Evolutionary conservation across 2,113 vertebrate species (phyloP).

Genomic region (Hoplias malabaricus): DNA sequence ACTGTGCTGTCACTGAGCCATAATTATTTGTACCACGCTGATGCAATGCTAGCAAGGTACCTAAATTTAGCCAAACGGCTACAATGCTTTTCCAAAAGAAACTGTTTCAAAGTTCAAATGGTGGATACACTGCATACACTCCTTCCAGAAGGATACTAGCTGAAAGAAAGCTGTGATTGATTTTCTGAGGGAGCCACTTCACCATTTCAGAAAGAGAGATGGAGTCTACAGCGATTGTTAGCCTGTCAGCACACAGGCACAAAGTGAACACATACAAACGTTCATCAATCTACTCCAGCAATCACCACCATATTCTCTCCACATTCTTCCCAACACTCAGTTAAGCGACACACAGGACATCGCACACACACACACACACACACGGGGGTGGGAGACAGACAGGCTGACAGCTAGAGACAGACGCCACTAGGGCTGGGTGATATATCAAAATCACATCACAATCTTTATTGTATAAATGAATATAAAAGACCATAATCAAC

Average conservation of each 20-base stretch:
- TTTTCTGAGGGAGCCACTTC: slow-evolving; percentile 41
- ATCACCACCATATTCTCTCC: slow-evolving; percentile 25
- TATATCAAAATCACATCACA: too few species aligned
- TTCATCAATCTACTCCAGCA: slow-evolving; percentile 55
- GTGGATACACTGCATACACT: neutral
- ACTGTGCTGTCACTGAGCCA: neutral
- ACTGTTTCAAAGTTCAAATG: neutral
- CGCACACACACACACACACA: slow-evolving; percentile 18
- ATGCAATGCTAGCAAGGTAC: neutral
- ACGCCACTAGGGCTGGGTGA: slow-evolving; percentile 17
- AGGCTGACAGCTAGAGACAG: slow-evolving; percentile 40
- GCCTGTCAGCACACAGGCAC: slow-evolving; percentile 43
- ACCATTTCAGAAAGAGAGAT: slow-evolving; percentile 40
- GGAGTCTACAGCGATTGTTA: slow-evolving; percentile 44
- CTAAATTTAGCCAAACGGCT: neutral
- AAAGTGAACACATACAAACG: slow-evolving; percentile 62
- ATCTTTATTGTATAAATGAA: too few species aligned
- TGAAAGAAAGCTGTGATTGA: slow-evolving; percentile 37
- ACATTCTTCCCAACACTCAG: slow-evolving; percentile 1
- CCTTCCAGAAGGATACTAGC: neutral
- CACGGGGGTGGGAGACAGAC: slow-evolving; percentile 46
- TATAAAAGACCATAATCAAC: too few species aligned
- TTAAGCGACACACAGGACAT: slow-evolving; percentile 32
- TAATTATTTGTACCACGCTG: neutral
- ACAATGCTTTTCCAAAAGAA: neutral